Evolutionary conservation across 2,888 invertebrate species (phyloP).

Genomic region (Conomelus anceps): DNA sequence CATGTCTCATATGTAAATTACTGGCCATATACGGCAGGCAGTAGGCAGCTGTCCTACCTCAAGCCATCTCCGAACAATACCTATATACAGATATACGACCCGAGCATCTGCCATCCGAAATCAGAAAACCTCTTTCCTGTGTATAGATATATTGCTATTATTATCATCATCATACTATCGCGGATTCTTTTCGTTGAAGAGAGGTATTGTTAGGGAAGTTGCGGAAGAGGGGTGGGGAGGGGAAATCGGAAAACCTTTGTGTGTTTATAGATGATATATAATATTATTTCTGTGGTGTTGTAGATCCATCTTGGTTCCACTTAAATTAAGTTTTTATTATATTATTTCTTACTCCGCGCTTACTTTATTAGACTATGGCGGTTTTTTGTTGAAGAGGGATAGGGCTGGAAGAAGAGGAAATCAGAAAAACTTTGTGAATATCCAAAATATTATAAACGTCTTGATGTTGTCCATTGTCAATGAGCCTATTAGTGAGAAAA

Average conservation of each 20-base stretch:
- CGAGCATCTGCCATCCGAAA: background rate
- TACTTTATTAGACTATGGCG: too few relatives aligned
- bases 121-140: background rate
- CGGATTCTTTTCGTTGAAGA: too few relatives aligned
- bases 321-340: too few relatives aligned
- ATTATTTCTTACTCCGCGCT: too few relatives aligned
- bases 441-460: too few relatives aligned
- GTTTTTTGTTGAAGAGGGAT: too few relatives aligned
- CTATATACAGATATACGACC: background rate
- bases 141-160: background rate
- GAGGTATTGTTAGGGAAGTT: too few relatives aligned
- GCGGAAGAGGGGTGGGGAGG: background rate
- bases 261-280: background rate
- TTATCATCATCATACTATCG: background rate
- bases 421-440: background rate
- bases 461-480: too few relatives aligned
- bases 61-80: background rate
- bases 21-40: background rate
- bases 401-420: background rate
- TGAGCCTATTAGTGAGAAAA: too few relatives aligned
- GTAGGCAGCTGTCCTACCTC: background rate
- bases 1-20: constrained; percentile 13
- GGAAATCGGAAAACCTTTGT: background rate
- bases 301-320: too few relatives aligned
- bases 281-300: too few relatives aligned